These are phyloP conservation scores for Meloe dianella DNA, from an alignment of 2,888 invertebrate genomes.

Conservation along the genomic window DNA sequence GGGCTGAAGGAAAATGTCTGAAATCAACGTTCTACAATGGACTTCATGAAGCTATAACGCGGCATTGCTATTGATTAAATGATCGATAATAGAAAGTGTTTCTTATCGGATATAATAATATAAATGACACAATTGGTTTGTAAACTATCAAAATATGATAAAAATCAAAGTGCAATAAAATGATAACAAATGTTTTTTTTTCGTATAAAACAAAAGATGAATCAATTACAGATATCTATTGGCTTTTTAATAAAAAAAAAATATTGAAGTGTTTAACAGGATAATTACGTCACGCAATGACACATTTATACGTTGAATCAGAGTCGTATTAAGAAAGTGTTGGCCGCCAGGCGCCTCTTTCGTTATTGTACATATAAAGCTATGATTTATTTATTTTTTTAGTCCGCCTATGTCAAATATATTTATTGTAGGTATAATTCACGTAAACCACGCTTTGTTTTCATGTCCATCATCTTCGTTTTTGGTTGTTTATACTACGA, in stretches of 20 bases:
- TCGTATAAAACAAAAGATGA: neutral
- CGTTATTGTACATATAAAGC: no score
- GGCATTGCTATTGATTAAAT: neutral
- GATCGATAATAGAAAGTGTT: neutral
- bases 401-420: no score
- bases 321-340: neutral
- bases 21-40: no score
- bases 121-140: neutral
- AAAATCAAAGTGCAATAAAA: neutral
- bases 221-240: neutral
- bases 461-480: no score
- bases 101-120: neutral
- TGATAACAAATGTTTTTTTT: neutral
- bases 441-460: no score
- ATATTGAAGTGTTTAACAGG: neutral
- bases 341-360: neutral
- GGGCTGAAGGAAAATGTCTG: no score
- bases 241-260: neutral
- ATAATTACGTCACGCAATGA: neutral
- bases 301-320: neutral
- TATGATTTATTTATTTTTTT: no score
- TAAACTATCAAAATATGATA: neutral
- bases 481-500: neutral
- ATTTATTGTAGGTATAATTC: no score
- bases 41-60: no score